Evolutionary conservation across 2,888 invertebrate genomes (phyloP), one percentile per base, ranked within the genome.

Genomic region (Ormyrus rosae): DNA sequence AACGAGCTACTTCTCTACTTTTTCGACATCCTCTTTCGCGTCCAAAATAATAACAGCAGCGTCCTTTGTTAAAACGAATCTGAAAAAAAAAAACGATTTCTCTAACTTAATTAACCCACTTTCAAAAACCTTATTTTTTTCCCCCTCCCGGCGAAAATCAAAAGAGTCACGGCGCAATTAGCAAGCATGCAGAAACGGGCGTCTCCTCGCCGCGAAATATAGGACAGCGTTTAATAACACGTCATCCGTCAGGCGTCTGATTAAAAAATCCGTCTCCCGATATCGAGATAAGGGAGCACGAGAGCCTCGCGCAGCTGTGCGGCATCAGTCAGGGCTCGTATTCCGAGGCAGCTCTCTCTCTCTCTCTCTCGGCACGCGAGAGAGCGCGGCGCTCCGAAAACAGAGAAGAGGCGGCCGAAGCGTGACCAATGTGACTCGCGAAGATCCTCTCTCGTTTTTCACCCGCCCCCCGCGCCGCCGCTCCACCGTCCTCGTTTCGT

Each of bases 231-330:
- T 58, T 68, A 68, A 75, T 69, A 69, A 45, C 53, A 45, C 55
- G 3, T 68, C 63, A 45, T 19, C 50, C 56, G 55, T 70, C 77
- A 48, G 10, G 50, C 50, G 45, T 11, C 48, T 58, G 13, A 65
- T 65, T 78, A 60, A 78, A 78, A 71, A 78, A 60, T 63, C 70
- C 13, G 6, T 60, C 10, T 8, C 19, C n/a, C n/a, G 71, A 63
- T 76, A 60, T 61, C 46, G 45, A 60, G 71, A 65, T 67, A 68
- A 78, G 67, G 34, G 48, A 8, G 11, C 56, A 13, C 55, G n/a
- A 53, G 9, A 46, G 34, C 34, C 34, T 2, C 34, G 34, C 34
- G 69, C 68, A 72, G 55, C 60, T 46, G 58, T 19, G 64, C 71
- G 51, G 19, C 70, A 69, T 68, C 45, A 19, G n/a, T 19, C 55